Evolutionary conservation across 2,888 invertebrate species (phyloP), one percentile per base, ranked within the genome.

Genomic region (Desoria tigrina): DNA sequence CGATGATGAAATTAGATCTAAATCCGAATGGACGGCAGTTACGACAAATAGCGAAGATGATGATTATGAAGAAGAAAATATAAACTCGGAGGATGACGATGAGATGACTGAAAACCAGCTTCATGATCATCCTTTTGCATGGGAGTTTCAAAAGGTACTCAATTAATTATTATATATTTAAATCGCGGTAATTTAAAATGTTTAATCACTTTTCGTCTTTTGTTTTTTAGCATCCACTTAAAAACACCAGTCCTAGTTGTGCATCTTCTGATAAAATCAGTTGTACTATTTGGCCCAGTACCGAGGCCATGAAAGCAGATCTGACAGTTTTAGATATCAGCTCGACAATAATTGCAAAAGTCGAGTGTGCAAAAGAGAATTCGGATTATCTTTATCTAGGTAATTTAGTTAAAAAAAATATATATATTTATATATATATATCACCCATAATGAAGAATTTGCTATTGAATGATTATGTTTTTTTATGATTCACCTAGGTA

Each of bases 281-380:
- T 77, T 97, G 96, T 79, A 92, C 94, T 57, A 90, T 97, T 82
- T 97, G 96, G 95, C 93, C 94, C 78, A 86, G 87, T 32, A 87
- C 89, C 7, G 93, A 94, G 69, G 88, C 91, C 26, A 90, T 94
- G 78, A 95, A 96, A 79, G 92, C 93, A 0, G 94, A 96, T 80
- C 84, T 97, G 73, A 93, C 94, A 0, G 94, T 94, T 2, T 84
- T 97, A 66, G 96, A 97, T 81, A 95, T 97, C 77, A 94, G 94
- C 79, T 94, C 94, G 77, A 90, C 89, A 71, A 95, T 97, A 77
- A 95, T 96, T 73, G 90, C 90, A 74, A 88, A 91, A 75, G 95
- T 95, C 2, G 95, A 95, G 64, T 84, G 86, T 23, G 87, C 89
- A 82, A 87, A 88, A 1, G 89, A 90, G 78, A 87, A 87, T 74